Evolutionary conservation across 2,797 vertebrate species (phyloP).

Genomic region (Oreochromis grahami): DNA sequence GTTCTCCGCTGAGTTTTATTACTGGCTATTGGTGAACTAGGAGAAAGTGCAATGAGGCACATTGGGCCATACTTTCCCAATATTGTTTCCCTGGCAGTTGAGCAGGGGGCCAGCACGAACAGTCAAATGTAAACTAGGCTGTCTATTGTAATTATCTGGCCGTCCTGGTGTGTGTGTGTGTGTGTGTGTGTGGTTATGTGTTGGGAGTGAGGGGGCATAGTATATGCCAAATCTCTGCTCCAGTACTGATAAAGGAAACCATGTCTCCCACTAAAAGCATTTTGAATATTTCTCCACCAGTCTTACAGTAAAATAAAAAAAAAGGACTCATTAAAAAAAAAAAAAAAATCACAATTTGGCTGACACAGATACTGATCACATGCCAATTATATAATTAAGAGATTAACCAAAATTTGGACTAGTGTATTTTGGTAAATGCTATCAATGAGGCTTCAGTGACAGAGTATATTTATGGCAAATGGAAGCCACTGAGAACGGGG

Average conservation of each 20-base stretch:
- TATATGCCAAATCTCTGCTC: conserved; percentile 9
- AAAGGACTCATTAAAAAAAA: neutral
- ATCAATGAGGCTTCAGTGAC: conserved; percentile 14
- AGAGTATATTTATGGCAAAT: conserved; percentile 25
- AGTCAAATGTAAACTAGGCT: conserved; percentile 41
- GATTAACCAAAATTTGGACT: conserved; percentile 6
- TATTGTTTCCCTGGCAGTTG: conserved; percentile 31
- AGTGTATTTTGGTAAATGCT: conserved; percentile 7
- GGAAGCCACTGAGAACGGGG: conserved; percentile 17
- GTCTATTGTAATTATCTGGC: conserved; percentile 46
- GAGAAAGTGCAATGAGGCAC: conserved; percentile 9
- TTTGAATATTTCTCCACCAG: conserved; percentile 3
- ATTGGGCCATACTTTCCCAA: neutral
- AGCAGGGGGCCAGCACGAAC: conserved; percentile 9
- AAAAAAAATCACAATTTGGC: conserved; percentile 1
- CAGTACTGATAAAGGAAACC: conserved; percentile 12
- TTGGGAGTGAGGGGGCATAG: too few species aligned
- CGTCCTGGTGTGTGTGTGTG: neutral
- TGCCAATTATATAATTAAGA: conserved; percentile 24
- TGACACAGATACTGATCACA: conserved; percentile 7
- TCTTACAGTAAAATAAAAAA: neutral
- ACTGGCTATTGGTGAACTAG: conserved; percentile 3
- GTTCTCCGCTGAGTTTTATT: neutral
- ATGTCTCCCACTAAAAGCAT: conserved; percentile 10
- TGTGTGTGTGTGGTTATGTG: neutral